Percentiles rank a stretch among this genome's conserved stretches.
Evolutionary conservation across 2,113 vertebrate genomes (phyloP).

Genomic region (Mohoua ochrocephala): DNA sequence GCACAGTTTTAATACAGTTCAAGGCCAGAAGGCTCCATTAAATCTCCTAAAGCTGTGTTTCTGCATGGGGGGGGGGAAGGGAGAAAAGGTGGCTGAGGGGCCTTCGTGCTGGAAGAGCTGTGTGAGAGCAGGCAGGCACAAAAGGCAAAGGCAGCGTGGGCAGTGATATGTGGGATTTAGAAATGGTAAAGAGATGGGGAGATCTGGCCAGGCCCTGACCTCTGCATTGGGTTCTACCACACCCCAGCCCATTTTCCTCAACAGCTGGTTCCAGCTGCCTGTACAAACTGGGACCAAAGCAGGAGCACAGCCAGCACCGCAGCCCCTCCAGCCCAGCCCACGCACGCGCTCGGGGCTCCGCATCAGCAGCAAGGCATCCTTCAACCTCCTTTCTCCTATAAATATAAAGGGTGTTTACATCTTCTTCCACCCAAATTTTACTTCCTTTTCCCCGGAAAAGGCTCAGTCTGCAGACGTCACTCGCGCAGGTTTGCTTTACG

Average conservation of each 20-base stretch:
- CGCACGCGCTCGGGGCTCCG: fast-evolving
- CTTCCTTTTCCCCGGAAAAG: background rate
- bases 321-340: background rate
- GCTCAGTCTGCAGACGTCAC: background rate
- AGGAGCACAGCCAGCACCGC: fast-evolving
- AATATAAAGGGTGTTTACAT: background rate
- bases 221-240: fast-evolving
- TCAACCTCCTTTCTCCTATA: background rate
- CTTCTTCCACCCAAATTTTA: background rate
- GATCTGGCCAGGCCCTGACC: background rate
- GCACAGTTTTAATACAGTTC: background rate
- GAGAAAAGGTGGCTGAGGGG: background rate
- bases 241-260: fast-evolving
- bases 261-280: background rate
- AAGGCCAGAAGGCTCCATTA: background rate
- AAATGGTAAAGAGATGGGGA: background rate
- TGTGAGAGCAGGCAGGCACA: background rate
- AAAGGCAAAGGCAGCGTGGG: fast-evolving
- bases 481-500: background rate
- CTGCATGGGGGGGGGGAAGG: background rate
- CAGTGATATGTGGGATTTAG: fast-evolving
- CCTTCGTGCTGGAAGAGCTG: background rate
- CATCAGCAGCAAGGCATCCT: background rate
- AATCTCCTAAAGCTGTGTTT: background rate
- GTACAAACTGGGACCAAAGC: background rate